phyloP scores from a whole-genome alignment of 2,888 invertebrate species.

The Spodoptera picta region DNA sequence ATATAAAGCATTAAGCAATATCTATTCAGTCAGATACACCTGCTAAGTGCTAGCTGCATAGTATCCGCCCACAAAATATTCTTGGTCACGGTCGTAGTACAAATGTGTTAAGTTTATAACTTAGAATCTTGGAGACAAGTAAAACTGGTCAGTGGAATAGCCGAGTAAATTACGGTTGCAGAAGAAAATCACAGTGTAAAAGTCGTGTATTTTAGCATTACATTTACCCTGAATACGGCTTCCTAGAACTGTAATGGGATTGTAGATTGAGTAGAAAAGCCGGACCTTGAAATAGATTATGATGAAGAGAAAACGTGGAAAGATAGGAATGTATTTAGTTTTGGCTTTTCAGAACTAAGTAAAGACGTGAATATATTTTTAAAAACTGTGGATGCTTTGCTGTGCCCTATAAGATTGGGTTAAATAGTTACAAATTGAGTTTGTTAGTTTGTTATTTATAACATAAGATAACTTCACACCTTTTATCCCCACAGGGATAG shows the following conservation, averaged over 20 bases:
- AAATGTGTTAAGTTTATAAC: no score
- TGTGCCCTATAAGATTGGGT: no score
- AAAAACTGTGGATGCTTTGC: no score
- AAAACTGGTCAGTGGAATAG: constrained; percentile 26
- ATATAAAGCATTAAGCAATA: constrained; percentile 2
- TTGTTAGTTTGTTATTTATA: no score
- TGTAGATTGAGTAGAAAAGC: constrained; percentile 22
- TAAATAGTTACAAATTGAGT: no score
- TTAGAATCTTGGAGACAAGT: constrained; percentile 16
- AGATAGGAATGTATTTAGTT: background rate
- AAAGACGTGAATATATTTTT: no score
- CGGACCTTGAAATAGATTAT: constrained; percentile 31
- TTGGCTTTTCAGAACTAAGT: no score
- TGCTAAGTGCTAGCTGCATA: constrained; percentile 9
- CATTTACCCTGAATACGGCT: constrained; percentile 37
- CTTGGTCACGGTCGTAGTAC: constrained; percentile 15
- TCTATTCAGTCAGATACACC: constrained; percentile 21
- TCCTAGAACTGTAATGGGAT: constrained; percentile 41
- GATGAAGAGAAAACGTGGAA: constrained; percentile 4
- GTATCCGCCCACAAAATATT: constrained; percentile 18
- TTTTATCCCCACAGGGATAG: no score
- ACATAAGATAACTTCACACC: no score
- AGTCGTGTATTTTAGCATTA: constrained; percentile 17
- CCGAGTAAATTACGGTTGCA: constrained; percentile 20
- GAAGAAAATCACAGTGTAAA: constrained; percentile 32